These are phyloP conservation scores for Cryptocheilus praepositus DNA, from an alignment of 2,888 invertebrate species.

Conservation along the genomic window DNA sequence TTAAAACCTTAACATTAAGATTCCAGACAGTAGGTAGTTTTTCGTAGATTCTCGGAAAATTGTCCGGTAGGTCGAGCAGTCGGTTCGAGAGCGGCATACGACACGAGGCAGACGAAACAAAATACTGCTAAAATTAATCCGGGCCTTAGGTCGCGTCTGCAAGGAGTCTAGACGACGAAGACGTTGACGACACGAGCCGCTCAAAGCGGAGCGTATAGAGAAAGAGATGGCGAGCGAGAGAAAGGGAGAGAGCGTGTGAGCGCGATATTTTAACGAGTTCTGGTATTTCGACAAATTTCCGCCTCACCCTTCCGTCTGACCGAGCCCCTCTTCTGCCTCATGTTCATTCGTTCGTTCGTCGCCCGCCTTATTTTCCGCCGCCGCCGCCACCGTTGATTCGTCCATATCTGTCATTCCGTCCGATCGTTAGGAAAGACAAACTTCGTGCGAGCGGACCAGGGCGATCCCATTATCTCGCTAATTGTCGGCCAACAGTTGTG, in stretches of 20 bases:
- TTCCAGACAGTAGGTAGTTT: too few species aligned
- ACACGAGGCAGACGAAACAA: slow-evolving; percentile 64
- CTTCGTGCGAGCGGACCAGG: background rate
- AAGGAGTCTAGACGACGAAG: slow-evolving; percentile 65
- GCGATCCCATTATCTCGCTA: slow-evolving; percentile 4
- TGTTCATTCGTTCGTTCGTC: background rate
- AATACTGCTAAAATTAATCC: slow-evolving; percentile 70
- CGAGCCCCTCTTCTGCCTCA: slow-evolving; percentile 1
- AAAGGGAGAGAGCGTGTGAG: slow-evolving; percentile 28
- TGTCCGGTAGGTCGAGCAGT: slow-evolving; percentile 25
- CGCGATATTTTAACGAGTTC: slow-evolving; percentile 43
- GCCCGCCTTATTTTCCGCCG: background rate
- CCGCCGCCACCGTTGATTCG: background rate
- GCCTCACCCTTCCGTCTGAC: slow-evolving; percentile 13
- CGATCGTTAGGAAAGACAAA: background rate
- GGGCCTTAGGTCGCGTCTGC: slow-evolving; percentile 68
- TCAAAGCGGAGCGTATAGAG: slow-evolving; percentile 31
- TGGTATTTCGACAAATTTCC: slow-evolving; percentile 40
- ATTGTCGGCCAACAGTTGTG: background rate
- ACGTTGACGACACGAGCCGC: slow-evolving; percentile 42
- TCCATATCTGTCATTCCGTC: background rate
- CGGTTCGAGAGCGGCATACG: slow-evolving; percentile 32
- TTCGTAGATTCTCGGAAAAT: too few species aligned
- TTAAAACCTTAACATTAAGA: too few species aligned
- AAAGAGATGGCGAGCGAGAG: too few species aligned